Evolutionary conservation across 1,140 invertebrate species (phyloP), one percentile per base, ranked within the genome.

Genomic region (Rhynchophorus ferrugineus): DNA sequence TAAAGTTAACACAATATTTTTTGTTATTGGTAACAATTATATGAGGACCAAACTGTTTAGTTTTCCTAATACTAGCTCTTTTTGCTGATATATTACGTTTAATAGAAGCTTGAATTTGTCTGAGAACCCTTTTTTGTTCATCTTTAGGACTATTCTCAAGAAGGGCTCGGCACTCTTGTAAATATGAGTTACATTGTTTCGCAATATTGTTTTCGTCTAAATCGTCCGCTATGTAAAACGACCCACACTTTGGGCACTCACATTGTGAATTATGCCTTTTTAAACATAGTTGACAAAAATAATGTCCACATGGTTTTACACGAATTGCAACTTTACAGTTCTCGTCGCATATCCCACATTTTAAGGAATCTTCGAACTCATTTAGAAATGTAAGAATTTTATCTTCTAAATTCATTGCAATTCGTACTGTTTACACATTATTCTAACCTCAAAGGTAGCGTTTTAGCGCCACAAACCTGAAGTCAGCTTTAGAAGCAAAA

Each of bases 291-390:
- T 18, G 17, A 22, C 58, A 59, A 47, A 59, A 56, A 38, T 59
- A 59, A 39, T 59, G 58, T 17, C 58, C 58, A 53, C 58, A 59
- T 0, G 37, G 35, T 38, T 49, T 56, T 17, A 59, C 37, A 17
- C 50, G 33, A 5, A 56, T 49, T 0, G 53, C 54, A 9, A 49
- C 20, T 24, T 43, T 24, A 34, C 39, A 53, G 6, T 54, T 48
- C 21, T 46, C 16, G 2, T 34, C 24, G 43, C 58, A 59, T 13
- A 49, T 3, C 5, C 16, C 17, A 22, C 57, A 59, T 8, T 34
- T 41, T 24, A 52, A 37, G 14, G 13, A 19, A 9, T 48, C 20
- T 49, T 53, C 46, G n/a, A 54, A 17, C 5, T 29, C 11, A 6
- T 29, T 29, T 29, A 29, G 11, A 6, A 29, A 29, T 29, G 5